These are phyloP conservation scores for Notoglanidium macrostoma DNA, from an alignment of 2,797 vertebrate species.

Conservation along the genomic window DNA sequence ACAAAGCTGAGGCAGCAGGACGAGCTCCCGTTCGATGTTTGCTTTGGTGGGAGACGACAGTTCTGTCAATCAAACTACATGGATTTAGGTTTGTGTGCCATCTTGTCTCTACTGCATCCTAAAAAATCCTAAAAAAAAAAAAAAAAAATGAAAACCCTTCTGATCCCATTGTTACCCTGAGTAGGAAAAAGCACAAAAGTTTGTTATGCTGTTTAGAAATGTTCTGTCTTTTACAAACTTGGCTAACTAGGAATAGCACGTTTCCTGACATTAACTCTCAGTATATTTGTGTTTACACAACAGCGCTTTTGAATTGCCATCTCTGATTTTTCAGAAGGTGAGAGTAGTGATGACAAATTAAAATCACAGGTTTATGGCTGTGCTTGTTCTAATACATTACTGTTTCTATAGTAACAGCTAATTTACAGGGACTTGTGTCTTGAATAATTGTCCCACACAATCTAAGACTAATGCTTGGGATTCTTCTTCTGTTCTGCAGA, in stretches of 20 bases:
- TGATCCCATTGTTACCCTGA: neutral
- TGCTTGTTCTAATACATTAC: neutral
- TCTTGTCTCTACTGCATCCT: neutral
- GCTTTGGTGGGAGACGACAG: conserved; percentile 93
- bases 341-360: neutral
- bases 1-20: conserved; percentile 83
- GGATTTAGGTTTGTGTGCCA: conserved; percentile 83
- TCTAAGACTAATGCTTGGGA: neutral
- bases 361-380: neutral
- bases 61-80: conserved; percentile 91
- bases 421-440: neutral
- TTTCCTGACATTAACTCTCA: neutral
- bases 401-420: neutral
- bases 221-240: neutral
- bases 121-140: neutral
- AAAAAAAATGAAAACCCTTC: too few species aligned
- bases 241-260: neutral
- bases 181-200: neutral
- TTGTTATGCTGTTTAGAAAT: neutral
- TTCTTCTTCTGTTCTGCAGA: conserved; percentile 72
- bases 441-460: neutral
- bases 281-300: neutral
- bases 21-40: conserved; percentile 93
- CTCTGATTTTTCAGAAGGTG: neutral
- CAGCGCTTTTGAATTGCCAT: neutral